Evolutionary conservation across 2,888 invertebrate genomes (phyloP).

Genomic region (Hypomecis punctinalis): DNA sequence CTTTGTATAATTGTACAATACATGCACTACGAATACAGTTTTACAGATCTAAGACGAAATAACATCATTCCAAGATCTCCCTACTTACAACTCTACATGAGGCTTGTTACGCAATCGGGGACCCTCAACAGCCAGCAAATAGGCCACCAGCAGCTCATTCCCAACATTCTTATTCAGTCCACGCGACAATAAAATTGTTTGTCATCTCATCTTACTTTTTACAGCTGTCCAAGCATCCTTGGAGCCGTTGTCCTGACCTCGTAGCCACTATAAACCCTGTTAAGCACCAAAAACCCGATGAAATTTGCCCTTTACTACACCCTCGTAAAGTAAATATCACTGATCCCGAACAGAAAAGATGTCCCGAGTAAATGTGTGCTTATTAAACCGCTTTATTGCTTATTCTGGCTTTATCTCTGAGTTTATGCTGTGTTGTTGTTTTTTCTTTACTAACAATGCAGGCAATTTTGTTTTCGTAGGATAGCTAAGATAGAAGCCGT

Average conservation of each 20-base stretch:
- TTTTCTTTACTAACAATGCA: constrained; percentile 43
- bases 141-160: constrained; percentile 24
- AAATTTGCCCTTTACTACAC: constrained; percentile 63
- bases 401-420: constrained; percentile 61
- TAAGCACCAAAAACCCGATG: constrained; percentile 52
- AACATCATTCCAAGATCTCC: neutral
- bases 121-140: constrained; percentile 11
- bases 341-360: constrained; percentile 62
- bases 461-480: neutral
- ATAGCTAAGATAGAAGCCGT: too few relatives aligned
- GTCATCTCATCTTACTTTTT: constrained; percentile 39
- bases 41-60: neutral
- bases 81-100: neutral
- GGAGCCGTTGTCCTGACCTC: constrained; percentile 40
- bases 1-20: too few relatives aligned
- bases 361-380: constrained; percentile 62
- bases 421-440: constrained; percentile 52
- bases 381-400: constrained; percentile 69
- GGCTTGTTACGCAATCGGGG: constrained; percentile 7
- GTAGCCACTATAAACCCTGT: constrained; percentile 44
- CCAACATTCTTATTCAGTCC: constrained; percentile 24
- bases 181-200: constrained; percentile 39
- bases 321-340: constrained; percentile 71
- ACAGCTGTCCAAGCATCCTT: constrained; percentile 39
- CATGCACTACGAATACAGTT: too few relatives aligned